phyloP scores from a whole-genome alignment of 1,140 invertebrate species.

The Eupeodes corollae region DNA sequence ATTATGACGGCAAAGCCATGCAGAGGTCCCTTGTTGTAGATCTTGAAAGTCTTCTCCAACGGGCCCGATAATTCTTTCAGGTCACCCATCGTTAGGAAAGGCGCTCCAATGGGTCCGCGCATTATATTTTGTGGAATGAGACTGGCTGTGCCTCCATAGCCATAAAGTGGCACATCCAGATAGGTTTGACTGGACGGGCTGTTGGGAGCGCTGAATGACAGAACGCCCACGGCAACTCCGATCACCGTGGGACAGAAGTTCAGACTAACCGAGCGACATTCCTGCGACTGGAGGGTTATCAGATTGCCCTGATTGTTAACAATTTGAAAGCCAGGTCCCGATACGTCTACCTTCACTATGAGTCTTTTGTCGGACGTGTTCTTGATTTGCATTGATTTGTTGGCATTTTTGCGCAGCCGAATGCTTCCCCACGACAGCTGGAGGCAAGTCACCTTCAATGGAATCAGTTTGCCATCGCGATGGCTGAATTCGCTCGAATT shows the following conservation, averaged over 20 bases:
- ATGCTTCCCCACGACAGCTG: conserved; percentile 33
- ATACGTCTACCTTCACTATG: conserved; percentile 22
- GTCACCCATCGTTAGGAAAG: conserved; percentile 30
- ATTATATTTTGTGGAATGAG: conserved; percentile 21
- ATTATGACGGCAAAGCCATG: conserved; percentile 25
- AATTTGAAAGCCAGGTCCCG: conserved; percentile 32
- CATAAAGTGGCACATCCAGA: conserved; percentile 14
- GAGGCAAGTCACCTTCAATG: conserved; percentile 28
- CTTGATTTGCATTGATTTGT: conserved; percentile 31
- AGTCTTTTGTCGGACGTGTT: conserved; percentile 28
- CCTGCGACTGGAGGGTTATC: conserved; percentile 27
- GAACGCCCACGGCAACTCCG: conserved; percentile 24
- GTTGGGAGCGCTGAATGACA: conserved; percentile 22
- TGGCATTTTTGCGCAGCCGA: conserved; percentile 25
- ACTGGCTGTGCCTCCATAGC: conserved; percentile 28
- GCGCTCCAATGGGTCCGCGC: conserved; percentile 26
- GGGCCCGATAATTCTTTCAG: conserved; percentile 21
- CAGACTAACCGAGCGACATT: conserved; percentile 26
- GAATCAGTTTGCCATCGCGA: conserved; percentile 27
- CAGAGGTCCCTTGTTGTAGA: conserved; percentile 31
- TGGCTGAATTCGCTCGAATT: conserved; percentile 36
- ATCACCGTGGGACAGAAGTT: conserved; percentile 33
- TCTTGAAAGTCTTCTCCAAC: conserved; percentile 19
- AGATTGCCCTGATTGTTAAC: conserved; percentile 14
- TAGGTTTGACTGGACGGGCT: conserved; percentile 14